Evolutionary conservation across 2,797 vertebrate species (phyloP), one percentile per base, ranked within the genome.

Genomic region (Acanthurus lineatus): DNA sequence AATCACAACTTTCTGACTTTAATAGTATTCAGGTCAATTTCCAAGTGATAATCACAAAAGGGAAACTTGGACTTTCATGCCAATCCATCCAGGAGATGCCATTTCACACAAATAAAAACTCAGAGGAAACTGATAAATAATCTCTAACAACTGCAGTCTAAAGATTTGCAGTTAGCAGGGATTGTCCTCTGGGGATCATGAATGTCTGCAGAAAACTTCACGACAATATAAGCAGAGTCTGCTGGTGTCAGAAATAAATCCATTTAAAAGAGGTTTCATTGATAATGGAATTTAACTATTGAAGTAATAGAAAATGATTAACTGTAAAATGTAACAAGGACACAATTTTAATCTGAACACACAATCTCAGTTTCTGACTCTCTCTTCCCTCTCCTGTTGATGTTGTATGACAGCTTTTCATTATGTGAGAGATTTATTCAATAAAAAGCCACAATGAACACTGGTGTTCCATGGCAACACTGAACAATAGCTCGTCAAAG

Each of bases 371-470:
- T 72, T 32, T 47, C 44, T 69, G 72, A 52, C 25, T 25, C 25
- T 25, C 16, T 51, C 22, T 35, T 25, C 40, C 32, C 54, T 45
- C 11, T 19, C 61, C 17, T 25, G 20, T 6, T 40, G 59, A 59
- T 12, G 1, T 45, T 9, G 3, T 7, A 45, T 17, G 8, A 61
- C 35, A 32, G 12, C 6, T 38, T 60, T 71, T 42, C 3, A 60
- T 72, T 49, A 54, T 47, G n/a, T 17, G 65, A 76, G 32, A 64
- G 35, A 68, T 25, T 58, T n/a, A 28, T 58, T 70, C 2, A 51
- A 65, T 4, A 51, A 11, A 56, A 35, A 47, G 1, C 6, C 42
- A 32, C 51, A 52, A 7, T 58, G 15, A 51, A 49, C 47, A 19
- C 6, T 7, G n/a, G 35, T 22, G 15, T 40, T 1, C 60, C 20